Percentiles rank a stretch among this genome's conserved stretches.
Evolutionary conservation across 2,888 invertebrate species (phyloP).

Genomic region (Zele albiditarsus): DNA sequence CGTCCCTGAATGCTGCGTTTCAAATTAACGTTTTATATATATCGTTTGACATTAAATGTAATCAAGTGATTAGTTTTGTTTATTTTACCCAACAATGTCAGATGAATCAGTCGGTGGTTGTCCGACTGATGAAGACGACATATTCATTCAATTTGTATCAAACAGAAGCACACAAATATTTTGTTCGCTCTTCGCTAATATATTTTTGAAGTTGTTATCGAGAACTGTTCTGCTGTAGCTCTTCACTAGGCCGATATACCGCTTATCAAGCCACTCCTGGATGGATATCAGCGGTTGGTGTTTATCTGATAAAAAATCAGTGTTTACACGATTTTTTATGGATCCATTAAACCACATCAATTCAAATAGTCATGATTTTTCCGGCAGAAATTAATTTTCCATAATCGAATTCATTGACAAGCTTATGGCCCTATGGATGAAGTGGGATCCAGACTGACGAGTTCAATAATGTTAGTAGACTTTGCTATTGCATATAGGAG

Average conservation of each 20-base stretch:
- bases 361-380: background rate
- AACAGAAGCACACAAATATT: background rate
- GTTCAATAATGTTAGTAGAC: background rate
- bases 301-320: constrained; percentile 34
- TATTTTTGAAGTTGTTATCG: constrained; percentile 13
- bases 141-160: background rate
- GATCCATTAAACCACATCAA: background rate
- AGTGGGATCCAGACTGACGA: background rate
- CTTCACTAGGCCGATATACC: constrained; percentile 20
- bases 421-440: background rate
- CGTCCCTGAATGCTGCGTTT: constrained; percentile 48
- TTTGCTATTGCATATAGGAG: background rate
- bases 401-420: background rate
- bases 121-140: constrained; percentile 28
- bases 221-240: background rate
- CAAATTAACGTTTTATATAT: no score
- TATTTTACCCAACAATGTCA: constrained; percentile 21
- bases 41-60: background rate
- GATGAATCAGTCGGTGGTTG: constrained; percentile 8
- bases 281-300: constrained; percentile 25
- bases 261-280: constrained; percentile 37
- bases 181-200: background rate
- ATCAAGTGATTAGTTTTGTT: background rate
- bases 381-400: background rate
- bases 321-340: constrained; percentile 17